phyloP scores from a whole-genome alignment of 2,797 vertebrate genomes.

The Erethizon dorsatum region DNA sequence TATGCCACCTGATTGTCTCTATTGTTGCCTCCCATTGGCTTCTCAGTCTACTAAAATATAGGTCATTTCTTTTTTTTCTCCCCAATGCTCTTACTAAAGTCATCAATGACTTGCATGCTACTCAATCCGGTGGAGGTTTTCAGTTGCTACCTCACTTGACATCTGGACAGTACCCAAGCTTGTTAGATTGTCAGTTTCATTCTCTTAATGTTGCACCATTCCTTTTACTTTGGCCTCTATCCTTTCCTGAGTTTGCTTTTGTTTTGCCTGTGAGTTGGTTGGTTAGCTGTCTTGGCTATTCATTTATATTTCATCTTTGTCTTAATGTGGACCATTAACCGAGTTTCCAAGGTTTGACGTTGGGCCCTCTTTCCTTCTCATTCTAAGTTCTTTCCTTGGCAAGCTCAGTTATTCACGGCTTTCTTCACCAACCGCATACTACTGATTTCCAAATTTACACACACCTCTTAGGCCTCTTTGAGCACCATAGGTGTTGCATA shows the following conservation, averaged over 20 bases:
- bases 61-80: background rate
- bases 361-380: background rate
- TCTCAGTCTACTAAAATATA: background rate
- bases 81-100: background rate
- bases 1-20: background rate
- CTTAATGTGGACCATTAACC: background rate
- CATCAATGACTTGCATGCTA: background rate
- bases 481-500: background rate
- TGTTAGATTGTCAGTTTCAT: background rate
- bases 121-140: background rate
- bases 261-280: background rate
- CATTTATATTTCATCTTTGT: constrained; percentile 2
- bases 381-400: background rate
- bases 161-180: background rate
- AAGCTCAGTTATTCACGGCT: background rate
- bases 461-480: background rate
- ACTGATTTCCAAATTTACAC: background rate
- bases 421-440: background rate
- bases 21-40: background rate
- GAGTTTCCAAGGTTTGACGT: background rate
- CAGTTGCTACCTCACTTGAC: background rate
- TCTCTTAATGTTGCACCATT: background rate
- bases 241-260: background rate
- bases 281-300: background rate
- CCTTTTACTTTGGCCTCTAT: background rate